A percentile compares a stretch with the other conserved stretches of the same genome.
phyloP scores from a whole-genome alignment of 2,888 invertebrate genomes.

The Eupithecia vulgata region DNA sequence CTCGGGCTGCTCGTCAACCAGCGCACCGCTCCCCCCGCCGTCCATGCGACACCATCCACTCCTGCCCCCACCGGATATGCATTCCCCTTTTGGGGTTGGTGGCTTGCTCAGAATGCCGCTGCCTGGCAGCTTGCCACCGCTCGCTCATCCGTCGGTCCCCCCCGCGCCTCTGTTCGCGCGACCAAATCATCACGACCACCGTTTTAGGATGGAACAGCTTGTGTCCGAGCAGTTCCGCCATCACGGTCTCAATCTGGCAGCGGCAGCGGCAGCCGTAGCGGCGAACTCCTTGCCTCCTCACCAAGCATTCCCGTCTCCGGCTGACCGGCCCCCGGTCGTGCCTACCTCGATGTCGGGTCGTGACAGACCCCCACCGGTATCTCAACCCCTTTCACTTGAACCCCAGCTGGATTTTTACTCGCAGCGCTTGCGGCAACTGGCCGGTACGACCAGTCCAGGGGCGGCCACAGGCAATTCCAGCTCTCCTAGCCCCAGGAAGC shows the following conservation, averaged over 20 bases:
- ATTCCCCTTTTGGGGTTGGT: slow-evolving; percentile 90
- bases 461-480: slow-evolving; percentile 92
- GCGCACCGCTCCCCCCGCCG: slow-evolving; percentile 84
- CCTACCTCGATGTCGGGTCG: slow-evolving; percentile 81
- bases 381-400: slow-evolving; percentile 89
- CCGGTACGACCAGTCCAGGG: slow-evolving; percentile 97
- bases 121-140: slow-evolving; percentile 85
- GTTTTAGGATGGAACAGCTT: slow-evolving; percentile 92
- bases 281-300: slow-evolving; percentile 86
- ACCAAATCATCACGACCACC: slow-evolving; percentile 90
- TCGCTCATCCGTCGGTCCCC: slow-evolving; percentile 88
- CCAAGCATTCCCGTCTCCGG: slow-evolving; percentile 85
- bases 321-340: slow-evolving; percentile 82
- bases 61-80: slow-evolving; percentile 88
- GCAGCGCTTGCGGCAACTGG: slow-evolving; percentile 99
- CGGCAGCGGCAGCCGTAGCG: slow-evolving; percentile 88
- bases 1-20: slow-evolving; percentile 81
- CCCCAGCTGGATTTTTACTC: slow-evolving; percentile 99
- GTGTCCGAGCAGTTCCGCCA: slow-evolving; percentile 93
- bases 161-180: slow-evolving; percentile 90
- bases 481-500: slow-evolving; percentile 92
- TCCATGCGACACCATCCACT: slow-evolving; percentile 87
- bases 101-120: slow-evolving; percentile 90
- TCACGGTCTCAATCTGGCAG: slow-evolving; percentile 90
- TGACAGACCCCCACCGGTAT: slow-evolving; percentile 79